These are phyloP conservation scores for Elephas maximus DNA, from an alignment of 2,113 vertebrate species.

Conservation along the genomic window DNA sequence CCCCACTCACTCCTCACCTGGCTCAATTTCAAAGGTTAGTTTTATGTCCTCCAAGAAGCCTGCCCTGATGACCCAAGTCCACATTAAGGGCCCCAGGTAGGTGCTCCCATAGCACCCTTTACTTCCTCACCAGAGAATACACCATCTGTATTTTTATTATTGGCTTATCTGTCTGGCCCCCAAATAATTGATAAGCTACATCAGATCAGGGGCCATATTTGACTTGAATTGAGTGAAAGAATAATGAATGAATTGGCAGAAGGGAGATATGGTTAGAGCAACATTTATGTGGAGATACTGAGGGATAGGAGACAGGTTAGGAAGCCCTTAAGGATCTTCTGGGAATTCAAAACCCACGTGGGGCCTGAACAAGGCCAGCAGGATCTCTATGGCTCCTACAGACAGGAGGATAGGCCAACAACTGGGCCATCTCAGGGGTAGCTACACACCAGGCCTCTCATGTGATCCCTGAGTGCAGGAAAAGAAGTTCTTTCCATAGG, in stretches of 20 bases:
- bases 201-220: not conserved
- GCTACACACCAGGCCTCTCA: not conserved
- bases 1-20: not conserved
- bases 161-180: not conserved
- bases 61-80: not conserved
- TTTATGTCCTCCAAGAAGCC: constrained; percentile 5
- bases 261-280: not conserved
- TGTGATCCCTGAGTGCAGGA: not conserved
- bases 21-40: constrained; percentile 31
- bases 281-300: not conserved
- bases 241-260: not conserved
- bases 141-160: not conserved
- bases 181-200: not conserved
- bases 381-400: not conserved
- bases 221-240: not conserved
- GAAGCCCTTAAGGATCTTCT: not conserved
- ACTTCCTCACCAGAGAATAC: not conserved
- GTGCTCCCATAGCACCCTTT: too few species aligned
- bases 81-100: not conserved
- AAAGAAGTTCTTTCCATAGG: not conserved
- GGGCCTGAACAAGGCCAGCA: not conserved
- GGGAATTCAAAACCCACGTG: not conserved
- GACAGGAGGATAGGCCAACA: not conserved
- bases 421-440: not conserved
- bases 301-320: not conserved